A percentile compares a stretch with the other conserved stretches of the same genome.
These are phyloP conservation scores for Lordiphosa andalusiaca DNA, from an alignment of 2,888 invertebrate genomes.

Conservation along the genomic window DNA sequence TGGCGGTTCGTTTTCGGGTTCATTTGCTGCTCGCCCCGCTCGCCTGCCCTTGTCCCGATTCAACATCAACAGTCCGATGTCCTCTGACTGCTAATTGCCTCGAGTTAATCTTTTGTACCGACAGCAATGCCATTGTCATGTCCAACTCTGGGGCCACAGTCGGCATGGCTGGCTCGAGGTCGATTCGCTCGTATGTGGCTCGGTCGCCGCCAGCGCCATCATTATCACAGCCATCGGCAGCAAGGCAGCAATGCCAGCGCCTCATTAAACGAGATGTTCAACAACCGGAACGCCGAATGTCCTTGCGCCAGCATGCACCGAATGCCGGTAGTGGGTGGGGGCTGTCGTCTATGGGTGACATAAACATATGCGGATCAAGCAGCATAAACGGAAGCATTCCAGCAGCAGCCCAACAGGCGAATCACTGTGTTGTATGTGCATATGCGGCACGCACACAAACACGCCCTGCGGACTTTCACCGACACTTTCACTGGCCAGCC, in stretches of 20 bases:
- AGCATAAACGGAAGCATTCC: slow-evolving; percentile 17
- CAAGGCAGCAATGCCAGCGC: slow-evolving; percentile 42
- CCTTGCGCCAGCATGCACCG: slow-evolving; percentile 43
- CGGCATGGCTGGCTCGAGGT: not conserved
- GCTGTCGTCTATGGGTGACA: slow-evolving; percentile 8
- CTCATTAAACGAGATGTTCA: slow-evolving; percentile 57
- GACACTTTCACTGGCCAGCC: slow-evolving; percentile 40
- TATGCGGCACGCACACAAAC: too few species aligned
- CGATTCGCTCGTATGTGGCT: slow-evolving; percentile 2
- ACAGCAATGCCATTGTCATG: slow-evolving; percentile 21
- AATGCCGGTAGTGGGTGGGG: slow-evolving; percentile 21
- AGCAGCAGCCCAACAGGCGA: slow-evolving; percentile 5
- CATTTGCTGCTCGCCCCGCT: not conserved
- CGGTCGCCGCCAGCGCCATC: slow-evolving; percentile 34
- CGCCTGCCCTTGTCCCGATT: not conserved
- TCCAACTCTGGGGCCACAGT: not conserved
- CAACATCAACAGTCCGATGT: slow-evolving; percentile 14
- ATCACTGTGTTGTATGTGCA: not conserved
- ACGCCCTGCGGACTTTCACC: slow-evolving; percentile 30
- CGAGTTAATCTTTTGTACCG: slow-evolving; percentile 6
- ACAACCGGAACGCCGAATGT: slow-evolving; percentile 61
- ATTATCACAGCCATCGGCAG: slow-evolving; percentile 47
- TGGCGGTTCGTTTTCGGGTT: not conserved
- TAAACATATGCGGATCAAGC: slow-evolving; percentile 23
- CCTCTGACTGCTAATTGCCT: slow-evolving; percentile 33